phyloP scores from a whole-genome alignment of 2,797 vertebrate genomes.

The Labeo calbasu region DNA sequence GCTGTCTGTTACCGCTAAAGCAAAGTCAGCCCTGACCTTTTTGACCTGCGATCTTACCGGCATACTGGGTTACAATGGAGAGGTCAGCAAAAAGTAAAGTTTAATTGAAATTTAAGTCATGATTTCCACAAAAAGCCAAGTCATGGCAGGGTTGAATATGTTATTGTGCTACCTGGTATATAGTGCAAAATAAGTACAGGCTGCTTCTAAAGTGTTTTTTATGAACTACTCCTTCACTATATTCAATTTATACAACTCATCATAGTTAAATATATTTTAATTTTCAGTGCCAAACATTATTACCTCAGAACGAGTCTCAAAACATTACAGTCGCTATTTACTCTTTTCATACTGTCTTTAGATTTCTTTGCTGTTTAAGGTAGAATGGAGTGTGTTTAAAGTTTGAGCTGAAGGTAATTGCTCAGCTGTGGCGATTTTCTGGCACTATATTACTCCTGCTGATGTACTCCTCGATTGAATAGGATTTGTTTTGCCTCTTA shows the following conservation, averaged over 20 bases:
- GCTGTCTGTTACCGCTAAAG: neutral
- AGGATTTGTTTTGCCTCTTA: constrained; percentile 17
- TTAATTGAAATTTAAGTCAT: neutral
- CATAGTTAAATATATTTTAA: neutral
- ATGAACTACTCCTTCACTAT: neutral
- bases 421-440: constrained; percentile 19
- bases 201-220: neutral
- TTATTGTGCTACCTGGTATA: neutral
- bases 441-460: constrained; percentile 19
- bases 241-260: neutral
- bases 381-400: neutral
- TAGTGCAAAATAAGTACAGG: neutral
- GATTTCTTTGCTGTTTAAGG: neutral
- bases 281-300: neutral
- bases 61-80: neutral
- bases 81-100: constrained; percentile 1
- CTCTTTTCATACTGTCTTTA: neutral
- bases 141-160: neutral
- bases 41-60: constrained; percentile 3
- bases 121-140: neutral
- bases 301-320: neutral
- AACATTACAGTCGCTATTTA: neutral
- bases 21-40: neutral
- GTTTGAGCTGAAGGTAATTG: neutral
- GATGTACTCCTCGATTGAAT: constrained; percentile 36